Conservation (phyloP, 2,797 vertebrate species). For the Tamandua tetradactyla region DNA sequence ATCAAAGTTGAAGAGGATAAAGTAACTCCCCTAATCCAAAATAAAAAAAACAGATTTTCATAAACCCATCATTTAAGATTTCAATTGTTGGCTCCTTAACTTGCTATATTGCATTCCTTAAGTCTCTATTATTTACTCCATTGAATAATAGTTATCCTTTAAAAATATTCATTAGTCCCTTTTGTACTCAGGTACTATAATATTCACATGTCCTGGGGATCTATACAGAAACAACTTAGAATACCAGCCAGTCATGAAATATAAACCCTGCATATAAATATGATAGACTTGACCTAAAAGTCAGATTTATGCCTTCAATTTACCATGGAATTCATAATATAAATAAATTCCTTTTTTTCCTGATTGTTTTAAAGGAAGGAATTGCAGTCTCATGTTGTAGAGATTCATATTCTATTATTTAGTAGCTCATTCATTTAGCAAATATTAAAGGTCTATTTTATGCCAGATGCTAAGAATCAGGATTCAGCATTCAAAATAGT, state of each 20-base stretch:
- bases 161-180: background rate
- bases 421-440: background rate
- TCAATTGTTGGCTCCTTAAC: background rate
- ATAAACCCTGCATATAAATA: background rate
- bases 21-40: background rate
- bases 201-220: background rate
- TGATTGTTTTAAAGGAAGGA: constrained; percentile 9
- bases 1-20: background rate
- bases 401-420: background rate
- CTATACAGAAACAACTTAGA: background rate
- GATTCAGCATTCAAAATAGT: background rate
- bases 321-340: constrained; percentile 23
- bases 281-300: background rate
- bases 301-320: background rate
- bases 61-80: background rate
- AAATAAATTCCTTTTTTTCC: background rate
- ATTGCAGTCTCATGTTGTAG: background rate
- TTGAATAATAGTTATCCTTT: background rate
- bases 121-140: background rate
- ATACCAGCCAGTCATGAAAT: background rate
- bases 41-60: background rate
- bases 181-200: background rate
- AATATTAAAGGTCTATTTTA: background rate
- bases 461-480: background rate
- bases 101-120: background rate